These are phyloP conservation scores for Xenopus petersii DNA, from an alignment of 2,797 vertebrate genomes.

Conservation along the genomic window DNA sequence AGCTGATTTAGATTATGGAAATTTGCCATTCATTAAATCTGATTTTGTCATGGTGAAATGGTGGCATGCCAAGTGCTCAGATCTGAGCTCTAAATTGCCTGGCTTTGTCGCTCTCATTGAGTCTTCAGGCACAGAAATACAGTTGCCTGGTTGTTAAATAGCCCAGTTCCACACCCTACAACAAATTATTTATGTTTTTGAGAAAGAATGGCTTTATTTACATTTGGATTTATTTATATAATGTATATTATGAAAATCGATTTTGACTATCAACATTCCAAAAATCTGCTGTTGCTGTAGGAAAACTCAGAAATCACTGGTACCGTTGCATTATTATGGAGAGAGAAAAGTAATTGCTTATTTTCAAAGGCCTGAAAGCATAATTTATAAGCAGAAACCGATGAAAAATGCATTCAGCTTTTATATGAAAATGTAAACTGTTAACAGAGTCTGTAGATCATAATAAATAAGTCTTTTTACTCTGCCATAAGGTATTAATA, in stretches of 20 bases:
- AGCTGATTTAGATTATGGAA: neutral
- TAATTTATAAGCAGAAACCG: slow-evolving; percentile 2
- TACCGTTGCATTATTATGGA: too few species aligned
- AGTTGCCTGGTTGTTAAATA: slow-evolving; percentile 18
- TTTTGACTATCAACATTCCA: too few species aligned
- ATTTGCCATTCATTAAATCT: slow-evolving; percentile 33
- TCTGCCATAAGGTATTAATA: too few species aligned
- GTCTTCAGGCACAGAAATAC: neutral
- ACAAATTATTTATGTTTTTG: too few species aligned
- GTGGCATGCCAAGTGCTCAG: neutral
- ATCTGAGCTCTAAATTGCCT: slow-evolving; percentile 5
- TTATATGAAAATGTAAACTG: neutral
- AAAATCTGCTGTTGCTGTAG: too few species aligned
- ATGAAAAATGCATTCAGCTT: neutral
- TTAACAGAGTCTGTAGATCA: neutral
- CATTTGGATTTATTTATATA: too few species aligned
- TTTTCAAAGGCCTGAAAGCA: slow-evolving; percentile 17
- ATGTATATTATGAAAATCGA: too few species aligned
- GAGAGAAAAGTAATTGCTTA: neutral
- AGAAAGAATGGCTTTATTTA: too few species aligned
- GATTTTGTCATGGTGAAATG: slow-evolving; percentile 14
- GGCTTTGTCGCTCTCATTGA: slow-evolving; percentile 5
- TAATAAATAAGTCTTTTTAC: neutral
- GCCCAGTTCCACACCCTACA: too few species aligned
- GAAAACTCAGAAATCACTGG: too few species aligned